Base-by-base conservation (phyloP, 2,888 invertebrate species). In the Galeruca laticollis region DNA sequence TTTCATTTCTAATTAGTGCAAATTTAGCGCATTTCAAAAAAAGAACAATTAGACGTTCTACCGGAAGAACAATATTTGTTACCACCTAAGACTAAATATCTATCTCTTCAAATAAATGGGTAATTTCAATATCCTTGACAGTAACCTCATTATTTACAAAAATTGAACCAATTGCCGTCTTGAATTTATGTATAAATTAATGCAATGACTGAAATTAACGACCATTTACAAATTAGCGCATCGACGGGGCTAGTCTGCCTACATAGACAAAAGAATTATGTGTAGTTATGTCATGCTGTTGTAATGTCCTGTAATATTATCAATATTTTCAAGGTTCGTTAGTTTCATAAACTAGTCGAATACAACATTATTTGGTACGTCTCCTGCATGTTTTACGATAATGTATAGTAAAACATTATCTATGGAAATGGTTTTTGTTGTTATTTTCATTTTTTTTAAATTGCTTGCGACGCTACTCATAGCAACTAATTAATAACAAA, bases 301-400 rank as follows among this genome's bases (percentile, higher is more conserved):
- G 47, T 64, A 64, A 64, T 57, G 64, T 64, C 56, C 64, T 57
- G 57, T 47, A 64, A 31, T 26, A 64, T 37, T 64, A 64, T 64
- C 57, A 57, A 64, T 64, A 57, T 64, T 64, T 62, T 64, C 56
- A 64, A 64, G 64, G 64, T 57, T 64, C 64, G 57, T 57, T 64
- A 64, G 35, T 26, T 64, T 47, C 31, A 31, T 43, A 57, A 57
- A 64, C 35, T 49, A 8, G 33, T 31, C 49, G 49, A 61, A 49
- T 33, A 47, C 52, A 47, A 15, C 47, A 47, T 47, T 15, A 47
- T 47, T 8, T 47, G 18, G 47, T 47, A 47, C 9, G 18, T 15
- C 47, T 47, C 47, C 8, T 8, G 10, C 8, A 47, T 47, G 47
- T 47, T 43, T 43, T 47, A 47, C 15, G 5, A 47, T 47, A 18